A percentile compares a stretch with the other conserved stretches of the same genome.
Conservation (phyloP, 2,888 invertebrate genomes). For the Neoaliturus tenellus region DNA sequence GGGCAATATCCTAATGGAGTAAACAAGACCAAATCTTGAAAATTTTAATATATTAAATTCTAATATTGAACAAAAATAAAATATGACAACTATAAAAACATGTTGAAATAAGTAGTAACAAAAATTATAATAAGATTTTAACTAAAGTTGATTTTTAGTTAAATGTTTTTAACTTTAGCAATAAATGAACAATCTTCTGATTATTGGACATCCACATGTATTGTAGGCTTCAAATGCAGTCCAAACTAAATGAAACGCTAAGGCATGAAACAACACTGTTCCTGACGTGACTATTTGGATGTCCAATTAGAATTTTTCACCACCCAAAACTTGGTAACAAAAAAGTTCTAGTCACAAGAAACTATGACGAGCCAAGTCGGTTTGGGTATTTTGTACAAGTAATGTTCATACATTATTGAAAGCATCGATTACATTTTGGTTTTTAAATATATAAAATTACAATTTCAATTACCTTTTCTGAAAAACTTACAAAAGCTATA, state of each 20-base stretch:
- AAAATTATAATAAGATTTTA: constrained; percentile 46
- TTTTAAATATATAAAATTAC: not conserved
- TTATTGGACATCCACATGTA: constrained; percentile 14
- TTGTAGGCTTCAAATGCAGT: constrained; percentile 34
- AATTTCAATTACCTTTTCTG: constrained; percentile 21
- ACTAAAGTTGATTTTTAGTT: not conserved
- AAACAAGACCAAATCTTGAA: constrained; percentile 42
- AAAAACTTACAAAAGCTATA: constrained; percentile 45
- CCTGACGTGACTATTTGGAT: constrained; percentile 21
- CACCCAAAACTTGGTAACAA: constrained; percentile 24
- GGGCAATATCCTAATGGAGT: constrained; percentile 28
- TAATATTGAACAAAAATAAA: constrained; percentile 50
- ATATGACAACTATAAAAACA: constrained; percentile 50
- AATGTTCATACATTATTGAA: constrained; percentile 26
- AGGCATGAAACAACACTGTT: constrained; percentile 28
- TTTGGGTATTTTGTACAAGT: not conserved
- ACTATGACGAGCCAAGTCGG: constrained; percentile 13
- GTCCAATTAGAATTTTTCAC: not conserved
- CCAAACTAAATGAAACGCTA: constrained; percentile 40
- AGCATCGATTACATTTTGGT: not conserved
- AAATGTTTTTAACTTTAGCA: not conserved
- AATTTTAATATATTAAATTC: constrained; percentile 53
- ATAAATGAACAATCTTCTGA: constrained; percentile 7
- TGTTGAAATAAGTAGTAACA: constrained; percentile 52
- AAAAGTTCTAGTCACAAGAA: not conserved